phyloP scores from a whole-genome alignment of 2,888 invertebrate genomes.

The Drosophila barbarae region DNA sequence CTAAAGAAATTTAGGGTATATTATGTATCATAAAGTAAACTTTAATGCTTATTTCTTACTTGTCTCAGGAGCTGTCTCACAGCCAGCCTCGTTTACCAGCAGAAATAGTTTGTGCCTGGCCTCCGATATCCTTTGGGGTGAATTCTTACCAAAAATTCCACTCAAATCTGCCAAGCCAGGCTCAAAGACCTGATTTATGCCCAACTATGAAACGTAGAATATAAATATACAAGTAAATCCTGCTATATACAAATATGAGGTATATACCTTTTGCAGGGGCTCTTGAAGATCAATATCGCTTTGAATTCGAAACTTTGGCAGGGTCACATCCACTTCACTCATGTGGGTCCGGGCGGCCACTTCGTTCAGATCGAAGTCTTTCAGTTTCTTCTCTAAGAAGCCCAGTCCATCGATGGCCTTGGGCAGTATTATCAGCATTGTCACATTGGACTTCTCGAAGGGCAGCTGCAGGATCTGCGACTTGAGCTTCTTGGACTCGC shows the following conservation, averaged over 20 bases:
- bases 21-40: too few relatives aligned
- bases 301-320: conserved; percentile 91
- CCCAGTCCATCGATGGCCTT: conserved; percentile 84
- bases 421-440: conserved; percentile 88
- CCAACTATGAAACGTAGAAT: conserved; percentile 32
- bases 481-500: conserved; percentile 79
- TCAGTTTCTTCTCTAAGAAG: conserved; percentile 83
- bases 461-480: conserved; percentile 85
- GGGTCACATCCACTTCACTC: conserved; percentile 81
- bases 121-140: conserved; percentile 83
- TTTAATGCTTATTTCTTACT: conserved; percentile 17
- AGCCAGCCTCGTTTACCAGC: conserved; percentile 81
- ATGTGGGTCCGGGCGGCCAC: conserved; percentile 80
- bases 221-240: too few relatives aligned
- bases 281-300: conserved; percentile 83
- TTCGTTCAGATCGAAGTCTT: conserved; percentile 81
- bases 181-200: conserved; percentile 75
- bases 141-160: conserved; percentile 81
- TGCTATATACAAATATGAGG: fast-evolving
- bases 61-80: conserved; percentile 25
- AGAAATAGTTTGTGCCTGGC: conserved; percentile 91
- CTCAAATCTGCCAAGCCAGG: conserved; percentile 81
- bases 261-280: conserved; percentile 82
- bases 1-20: not conserved
- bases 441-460: conserved; percentile 85